Conservation (phyloP, 2,113 vertebrate genomes). For the Elephas maximus region DNA sequence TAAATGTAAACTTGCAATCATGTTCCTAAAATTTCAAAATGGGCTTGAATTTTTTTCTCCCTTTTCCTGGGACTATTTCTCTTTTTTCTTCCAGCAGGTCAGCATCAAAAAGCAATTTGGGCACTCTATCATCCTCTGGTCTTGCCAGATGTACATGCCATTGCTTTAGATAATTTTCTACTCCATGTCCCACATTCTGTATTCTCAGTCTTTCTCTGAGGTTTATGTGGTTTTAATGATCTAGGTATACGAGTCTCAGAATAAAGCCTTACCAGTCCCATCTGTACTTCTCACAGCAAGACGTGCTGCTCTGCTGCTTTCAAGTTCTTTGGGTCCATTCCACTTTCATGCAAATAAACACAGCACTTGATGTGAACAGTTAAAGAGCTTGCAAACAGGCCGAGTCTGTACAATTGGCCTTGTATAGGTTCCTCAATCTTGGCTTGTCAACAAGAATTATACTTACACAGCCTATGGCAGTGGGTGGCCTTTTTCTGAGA, state of each 20-base stretch:
- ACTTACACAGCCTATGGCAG: slow-evolving; percentile 40
- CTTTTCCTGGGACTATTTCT: neutral
- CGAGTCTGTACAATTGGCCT: slow-evolving; percentile 57
- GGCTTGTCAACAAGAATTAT: slow-evolving; percentile 70
- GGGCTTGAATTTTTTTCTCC: neutral
- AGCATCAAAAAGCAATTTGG: neutral
- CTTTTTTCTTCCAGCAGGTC: neutral
- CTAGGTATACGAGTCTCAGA: neutral
- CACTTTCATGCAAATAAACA: slow-evolving; percentile 65
- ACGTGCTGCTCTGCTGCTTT: neutral
- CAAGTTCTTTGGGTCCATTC: slow-evolving; percentile 52
- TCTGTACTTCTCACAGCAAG: slow-evolving; percentile 36
- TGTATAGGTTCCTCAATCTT: slow-evolving; percentile 43
- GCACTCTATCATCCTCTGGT: neutral
- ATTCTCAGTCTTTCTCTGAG: slow-evolving; percentile 18
- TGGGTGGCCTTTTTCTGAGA: slow-evolving; percentile 63
- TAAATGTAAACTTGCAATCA: neutral
- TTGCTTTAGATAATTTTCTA: slow-evolving; percentile 22
- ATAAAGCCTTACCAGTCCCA: neutral
- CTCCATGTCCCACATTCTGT: neutral
- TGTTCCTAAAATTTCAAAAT: slow-evolving; percentile 5
- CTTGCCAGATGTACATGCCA: neutral
- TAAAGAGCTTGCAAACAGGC: slow-evolving; percentile 62
- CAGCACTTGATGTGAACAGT: slow-evolving; percentile 50
- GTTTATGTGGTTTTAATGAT: slow-evolving; percentile 51